These are phyloP conservation scores for Scaeva pyrastri DNA, from an alignment of 2,888 invertebrate species.

Conservation along the genomic window DNA sequence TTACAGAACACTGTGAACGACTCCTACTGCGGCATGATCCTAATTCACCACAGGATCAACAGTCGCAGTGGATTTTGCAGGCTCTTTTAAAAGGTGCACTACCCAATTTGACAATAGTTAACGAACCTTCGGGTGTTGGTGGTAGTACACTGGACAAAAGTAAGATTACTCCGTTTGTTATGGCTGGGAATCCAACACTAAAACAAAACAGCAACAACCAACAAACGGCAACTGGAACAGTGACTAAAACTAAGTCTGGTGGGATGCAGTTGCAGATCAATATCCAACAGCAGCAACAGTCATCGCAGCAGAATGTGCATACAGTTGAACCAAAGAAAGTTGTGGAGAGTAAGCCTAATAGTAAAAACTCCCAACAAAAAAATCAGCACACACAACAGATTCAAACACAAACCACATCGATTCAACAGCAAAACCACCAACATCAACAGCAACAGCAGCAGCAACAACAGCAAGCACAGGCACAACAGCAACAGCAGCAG, in stretches of 20 bases:
- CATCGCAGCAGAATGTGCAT: slow-evolving; percentile 36
- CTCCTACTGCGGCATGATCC: slow-evolving; percentile 88
- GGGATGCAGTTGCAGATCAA: slow-evolving; percentile 63
- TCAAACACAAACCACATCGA: slow-evolving; percentile 58
- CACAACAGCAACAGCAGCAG: slow-evolving; percentile 75
- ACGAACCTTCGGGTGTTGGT: slow-evolving; percentile 80
- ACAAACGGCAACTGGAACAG: slow-evolving; percentile 39
- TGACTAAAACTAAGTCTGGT: slow-evolving; percentile 51
- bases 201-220: slow-evolving; percentile 38
- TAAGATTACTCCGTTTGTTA: slow-evolving; percentile 54
- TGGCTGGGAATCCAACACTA: slow-evolving; percentile 36
- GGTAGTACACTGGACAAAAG: slow-evolving; percentile 45
- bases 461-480: slow-evolving; percentile 72
- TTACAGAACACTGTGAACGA: slow-evolving; percentile 88
- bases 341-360: slow-evolving; percentile 41
- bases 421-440: slow-evolving; percentile 44
- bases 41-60: slow-evolving; percentile 85
- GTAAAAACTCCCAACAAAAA: slow-evolving; percentile 66
- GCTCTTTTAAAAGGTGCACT: slow-evolving; percentile 83
- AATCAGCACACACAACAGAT: slow-evolving; percentile 43
- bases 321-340: slow-evolving; percentile 43
- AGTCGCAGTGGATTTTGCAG: slow-evolving; percentile 83
- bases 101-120: slow-evolving; percentile 83
- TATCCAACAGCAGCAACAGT: slow-evolving; percentile 66
- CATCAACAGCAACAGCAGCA: slow-evolving; percentile 58